Conservation (phyloP, 1,140 invertebrate genomes). For the Neomicropteryx cornuta region DNA sequence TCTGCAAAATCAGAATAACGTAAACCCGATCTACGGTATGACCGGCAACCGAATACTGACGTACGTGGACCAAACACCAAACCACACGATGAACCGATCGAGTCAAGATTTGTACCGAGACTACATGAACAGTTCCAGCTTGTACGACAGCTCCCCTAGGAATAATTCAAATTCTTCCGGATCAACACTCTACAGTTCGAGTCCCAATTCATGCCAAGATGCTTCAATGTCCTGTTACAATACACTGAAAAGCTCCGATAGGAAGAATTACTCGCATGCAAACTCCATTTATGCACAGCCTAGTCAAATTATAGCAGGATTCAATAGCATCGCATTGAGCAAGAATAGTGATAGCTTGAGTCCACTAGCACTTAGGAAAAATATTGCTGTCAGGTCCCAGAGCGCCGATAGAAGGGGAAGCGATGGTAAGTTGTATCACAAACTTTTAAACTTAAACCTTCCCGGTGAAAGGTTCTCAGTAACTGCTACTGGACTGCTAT, state of each 20-base stretch:
- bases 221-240: too few relatives aligned
- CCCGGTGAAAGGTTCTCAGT: not conserved
- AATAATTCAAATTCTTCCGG: too few relatives aligned
- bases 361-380: slow-evolving; percentile 31
- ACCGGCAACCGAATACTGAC: slow-evolving; percentile 30
- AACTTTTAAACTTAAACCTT: slow-evolving; percentile 1
- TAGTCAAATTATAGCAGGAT: slow-evolving; percentile 33
- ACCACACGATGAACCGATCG: too few relatives aligned
- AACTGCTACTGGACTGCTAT: not conserved
- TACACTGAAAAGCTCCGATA: too few relatives aligned
- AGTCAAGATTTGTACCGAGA: too few relatives aligned
- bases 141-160: too few relatives aligned
- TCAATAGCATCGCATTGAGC: slow-evolving; percentile 20
- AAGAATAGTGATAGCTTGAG: slow-evolving; percentile 23
- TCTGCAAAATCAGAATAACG: slow-evolving; percentile 26
- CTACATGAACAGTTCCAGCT: too few relatives aligned
- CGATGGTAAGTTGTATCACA: slow-evolving; percentile 25
- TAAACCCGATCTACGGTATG: slow-evolving; percentile 38
- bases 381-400: slow-evolving; percentile 35
- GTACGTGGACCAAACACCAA: too few relatives aligned
- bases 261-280: slow-evolving; percentile 21
- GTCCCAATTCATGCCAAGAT: too few relatives aligned
- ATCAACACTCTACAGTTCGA: too few relatives aligned
- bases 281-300: slow-evolving; percentile 41
- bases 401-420: slow-evolving; percentile 40